Base-by-base conservation (phyloP, 2,113 vertebrate species). In the Amphiprion ocellaris region DNA sequence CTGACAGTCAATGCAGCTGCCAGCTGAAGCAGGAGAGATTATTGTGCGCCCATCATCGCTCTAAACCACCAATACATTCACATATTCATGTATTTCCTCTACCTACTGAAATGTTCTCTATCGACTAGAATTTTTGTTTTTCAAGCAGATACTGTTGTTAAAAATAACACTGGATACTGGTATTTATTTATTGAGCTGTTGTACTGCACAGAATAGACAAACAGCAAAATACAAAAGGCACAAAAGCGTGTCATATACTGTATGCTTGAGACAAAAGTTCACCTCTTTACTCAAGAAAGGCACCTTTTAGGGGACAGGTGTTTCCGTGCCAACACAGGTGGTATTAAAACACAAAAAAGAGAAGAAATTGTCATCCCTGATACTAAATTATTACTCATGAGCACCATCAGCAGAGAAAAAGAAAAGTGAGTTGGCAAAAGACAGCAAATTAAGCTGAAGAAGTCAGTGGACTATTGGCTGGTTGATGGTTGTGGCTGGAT, bases 11-110 rank as follows among this genome's bases (percentile, higher is more conserved):
- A 11, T 33, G 15, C 26, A 62, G 62, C 62, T 75, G 62, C 46
- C 55, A 66, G 62, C 75, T 58, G 28, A 83, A 72, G 41, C 62
- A 39, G 37, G 19, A 28, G n/a, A 77, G 65, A 67, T 63, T 37
- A 64, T 55, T 30, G 8, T 46, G 50, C 68, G 26, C 10, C 7
- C 2, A 59, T 74, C 54, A 47, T 21, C 10, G 5, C 23, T 30
- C 15, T 4, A 52, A 74, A 46, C n/a, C 24, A 39, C 16, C 21
- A 30, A 33, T 10, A n/a, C 17, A 41, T 52, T 55, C 4, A 55
- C 0, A 44, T 30, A 60, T 17, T 16, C 14, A 23, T 58, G 6
- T 56, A 17, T 23, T 19, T 78, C 17, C 19, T 59, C 9, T 4
- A 9, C 10, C 14, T 14, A 47, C 24, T 55, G 15, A 5, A 16